Conservation (phyloP, 2,113 vertebrate species). For the Sinocyclocheilus anshuiensis region DNA sequence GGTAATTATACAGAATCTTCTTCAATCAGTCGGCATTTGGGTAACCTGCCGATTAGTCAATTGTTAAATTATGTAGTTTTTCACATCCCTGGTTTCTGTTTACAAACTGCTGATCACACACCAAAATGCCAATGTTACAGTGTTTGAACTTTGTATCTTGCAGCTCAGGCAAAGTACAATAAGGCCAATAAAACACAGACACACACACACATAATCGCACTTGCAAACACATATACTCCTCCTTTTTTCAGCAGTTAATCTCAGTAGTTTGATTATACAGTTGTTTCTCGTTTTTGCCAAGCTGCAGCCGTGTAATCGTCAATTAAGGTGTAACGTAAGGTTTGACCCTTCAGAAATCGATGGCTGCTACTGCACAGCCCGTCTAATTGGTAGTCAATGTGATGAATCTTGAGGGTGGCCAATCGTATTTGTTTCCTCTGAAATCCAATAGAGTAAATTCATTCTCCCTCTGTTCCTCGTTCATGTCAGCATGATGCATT, state of each 20-base stretch:
- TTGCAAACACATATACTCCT: slow-evolving; percentile 1
- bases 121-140: not conserved
- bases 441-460: slow-evolving; percentile 58
- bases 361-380: not conserved
- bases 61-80: too few species aligned
- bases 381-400: slow-evolving; percentile 46
- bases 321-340: slow-evolving; percentile 47
- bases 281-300: slow-evolving; percentile 11
- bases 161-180: slow-evolving; percentile 18
- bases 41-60: too few species aligned
- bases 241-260: slow-evolving; percentile 26
- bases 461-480: slow-evolving; percentile 2
- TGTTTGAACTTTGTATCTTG: slow-evolving; percentile 6
- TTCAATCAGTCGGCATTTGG: too few species aligned
- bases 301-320: slow-evolving; percentile 23
- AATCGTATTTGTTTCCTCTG: slow-evolving; percentile 47
- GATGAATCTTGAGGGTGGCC: slow-evolving; percentile 48
- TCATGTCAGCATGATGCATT: slow-evolving; percentile 49
- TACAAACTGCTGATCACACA: not conserved
- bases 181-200: slow-evolving; percentile 15
- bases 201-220: not conserved
- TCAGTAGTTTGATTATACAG: slow-evolving; percentile 35
- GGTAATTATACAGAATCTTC: too few species aligned
- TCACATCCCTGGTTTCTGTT: not conserved
- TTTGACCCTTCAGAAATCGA: slow-evolving; percentile 46